A percentile compares a stretch with the other conserved stretches of the same genome.
Evolutionary conservation across 2,888 invertebrate species (phyloP).

Genomic region (Aporophyla nigra): DNA sequence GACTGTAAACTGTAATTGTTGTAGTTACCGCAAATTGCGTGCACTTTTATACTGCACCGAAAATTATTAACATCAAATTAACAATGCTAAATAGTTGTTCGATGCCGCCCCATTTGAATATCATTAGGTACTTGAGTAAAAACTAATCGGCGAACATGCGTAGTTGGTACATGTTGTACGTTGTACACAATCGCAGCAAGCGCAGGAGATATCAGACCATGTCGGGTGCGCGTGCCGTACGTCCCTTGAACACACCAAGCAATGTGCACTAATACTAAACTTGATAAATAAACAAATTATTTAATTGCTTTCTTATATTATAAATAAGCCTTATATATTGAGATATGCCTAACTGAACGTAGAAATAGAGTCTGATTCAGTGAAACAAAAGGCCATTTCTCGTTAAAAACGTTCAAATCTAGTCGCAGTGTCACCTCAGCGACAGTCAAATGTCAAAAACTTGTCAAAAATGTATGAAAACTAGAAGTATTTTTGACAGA

Average conservation of each 20-base stretch:
- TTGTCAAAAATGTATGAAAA: too few relatives aligned
- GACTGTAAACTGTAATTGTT: slow-evolving; percentile 80
- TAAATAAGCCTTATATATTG: not conserved
- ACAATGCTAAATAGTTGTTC: slow-evolving; percentile 85
- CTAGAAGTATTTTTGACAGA: too few relatives aligned
- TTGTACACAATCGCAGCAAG: slow-evolving; percentile 61
- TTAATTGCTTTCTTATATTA: not conserved
- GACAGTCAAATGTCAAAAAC: too few relatives aligned
- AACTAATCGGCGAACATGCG: slow-evolving; percentile 69
- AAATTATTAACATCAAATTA: slow-evolving; percentile 88
- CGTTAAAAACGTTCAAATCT: too few relatives aligned
- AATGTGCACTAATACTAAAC: slow-evolving; percentile 8
- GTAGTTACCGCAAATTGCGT: slow-evolving; percentile 77
- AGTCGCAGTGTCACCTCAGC: too few relatives aligned
- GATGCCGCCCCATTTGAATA: slow-evolving; percentile 88
- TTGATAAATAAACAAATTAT: not conserved
- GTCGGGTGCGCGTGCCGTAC: slow-evolving; percentile 64
- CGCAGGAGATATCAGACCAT: slow-evolving; percentile 70
- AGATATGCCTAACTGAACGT: not conserved
- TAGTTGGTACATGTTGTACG: slow-evolving; percentile 65
- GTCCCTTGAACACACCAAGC: slow-evolving; percentile 39
- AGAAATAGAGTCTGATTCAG: not conserved
- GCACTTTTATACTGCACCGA: slow-evolving; percentile 88
- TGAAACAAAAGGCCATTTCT: not conserved
- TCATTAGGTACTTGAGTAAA: slow-evolving; percentile 80